Conservation (phyloP, 1,140 invertebrate genomes). For the Meloidogyne hapla region DNA sequence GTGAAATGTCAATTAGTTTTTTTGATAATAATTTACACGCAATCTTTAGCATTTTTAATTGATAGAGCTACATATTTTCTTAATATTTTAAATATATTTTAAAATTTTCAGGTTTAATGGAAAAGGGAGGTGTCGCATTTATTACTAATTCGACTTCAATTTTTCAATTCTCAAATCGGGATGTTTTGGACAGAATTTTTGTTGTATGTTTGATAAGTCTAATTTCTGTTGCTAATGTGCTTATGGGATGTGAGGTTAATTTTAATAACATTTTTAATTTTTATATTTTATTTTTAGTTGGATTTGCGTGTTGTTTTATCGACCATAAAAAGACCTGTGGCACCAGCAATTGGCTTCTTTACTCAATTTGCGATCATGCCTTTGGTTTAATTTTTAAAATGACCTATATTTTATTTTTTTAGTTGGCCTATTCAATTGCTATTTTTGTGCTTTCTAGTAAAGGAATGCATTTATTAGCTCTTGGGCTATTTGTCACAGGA, state of each 20-base stretch:
- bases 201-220: conserved; percentile 76
- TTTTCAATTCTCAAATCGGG: conserved; percentile 61
- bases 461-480: conserved; percentile 51
- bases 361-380: conserved; percentile 87
- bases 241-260: conserved; percentile 83
- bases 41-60: neutral
- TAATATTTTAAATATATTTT: neutral
- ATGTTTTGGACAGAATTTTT: conserved; percentile 75
- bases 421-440: conserved; percentile 78
- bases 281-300: conserved; percentile 37
- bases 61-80: neutral
- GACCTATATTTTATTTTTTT: conserved; percentile 48
- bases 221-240: conserved; percentile 82
- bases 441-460: conserved; percentile 69
- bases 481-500: conserved; percentile 84
- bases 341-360: conserved; percentile 78
- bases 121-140: neutral
- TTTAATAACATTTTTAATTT: neutral
- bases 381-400: conserved; percentile 69
- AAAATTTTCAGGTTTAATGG: neutral
- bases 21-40: neutral
- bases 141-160: neutral
- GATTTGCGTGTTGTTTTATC: conserved; percentile 71
- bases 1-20: neutral
- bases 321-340: conserved; percentile 76